Evolutionary conservation across 1,140 invertebrate species (phyloP), one percentile per base, ranked within the genome.

Genomic region (Drosophila ogumai): DNA sequence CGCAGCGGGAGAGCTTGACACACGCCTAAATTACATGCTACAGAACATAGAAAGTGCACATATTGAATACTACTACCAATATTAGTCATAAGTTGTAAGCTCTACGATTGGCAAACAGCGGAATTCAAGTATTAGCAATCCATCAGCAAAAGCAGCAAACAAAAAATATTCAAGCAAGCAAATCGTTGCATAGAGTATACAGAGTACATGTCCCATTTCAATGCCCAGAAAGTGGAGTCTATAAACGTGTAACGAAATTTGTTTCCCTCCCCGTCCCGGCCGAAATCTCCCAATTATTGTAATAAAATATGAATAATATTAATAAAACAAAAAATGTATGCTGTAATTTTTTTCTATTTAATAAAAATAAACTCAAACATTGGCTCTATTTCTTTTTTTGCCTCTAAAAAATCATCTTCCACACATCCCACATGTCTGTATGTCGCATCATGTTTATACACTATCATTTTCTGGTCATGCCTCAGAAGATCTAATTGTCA

Each of bases 71-170:
- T 61, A 79, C 69, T 78, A 59, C 64, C 69, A 59, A 41, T 72
- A 79, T 63, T 88, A 88, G 84, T 88, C 84, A 88, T 88, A 88
- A 88, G 84, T 90, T 74, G 65, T 88, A 90, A 90, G 84, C 77
- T 81, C 84, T 57, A 67, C 54, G 50, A 76, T 87, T 82, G 75
- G 75, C 82, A 64, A 58, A 60, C 32, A 54, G 55, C 68, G 57
- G 63, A 77, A 80, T 84, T 88, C 31, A 84, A 88, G 84, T 88
- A 88, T 88, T 88, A 86, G 76, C 72, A 71, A 63, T 66, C 60
- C 64, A 66, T 78, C 57, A 58, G 22, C 28, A 74, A 41, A 55
- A 61, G 12, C 31, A 75, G 64, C 40, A 63, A 56, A 49, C 46
- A 12, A 63, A 68, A n/a, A 68, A n/a, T 25, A 47, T 40, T 65